Evolutionary conservation across 2,888 invertebrate genomes (phyloP).

Genomic region (Xiphydria camelus): DNA sequence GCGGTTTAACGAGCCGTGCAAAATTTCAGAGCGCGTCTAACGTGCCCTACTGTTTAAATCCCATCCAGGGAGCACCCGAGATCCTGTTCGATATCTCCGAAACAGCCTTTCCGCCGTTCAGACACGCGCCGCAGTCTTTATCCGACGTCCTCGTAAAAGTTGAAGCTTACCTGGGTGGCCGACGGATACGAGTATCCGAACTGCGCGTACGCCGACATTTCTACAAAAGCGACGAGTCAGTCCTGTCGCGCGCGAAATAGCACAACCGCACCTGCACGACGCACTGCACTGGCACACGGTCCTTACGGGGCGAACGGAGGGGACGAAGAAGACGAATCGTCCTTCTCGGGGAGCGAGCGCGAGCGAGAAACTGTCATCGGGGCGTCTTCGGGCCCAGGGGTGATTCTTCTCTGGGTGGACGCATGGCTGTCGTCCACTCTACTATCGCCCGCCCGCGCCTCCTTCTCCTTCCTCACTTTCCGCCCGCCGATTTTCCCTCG

Average conservation of each 20-base stretch:
- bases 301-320: neutral
- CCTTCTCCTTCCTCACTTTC: neutral
- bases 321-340: neutral
- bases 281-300: constrained; percentile 34
- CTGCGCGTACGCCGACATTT: constrained; percentile 84
- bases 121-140: too few relatives aligned
- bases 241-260: constrained; percentile 14
- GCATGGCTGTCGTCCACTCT: neutral
- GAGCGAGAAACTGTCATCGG: constrained; percentile 32
- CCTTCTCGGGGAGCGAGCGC: constrained; percentile 16
- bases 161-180: constrained; percentile 85
- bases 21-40: too few relatives aligned
- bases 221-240: constrained; percentile 24
- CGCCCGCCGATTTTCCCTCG: too few relatives aligned
- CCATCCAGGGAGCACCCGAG: too few relatives aligned
- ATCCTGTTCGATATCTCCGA: too few relatives aligned
- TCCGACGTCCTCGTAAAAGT: too few relatives aligned
- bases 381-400: constrained; percentile 22
- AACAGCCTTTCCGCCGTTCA: too few relatives aligned
- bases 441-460: neutral
- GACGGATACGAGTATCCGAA: constrained; percentile 92
- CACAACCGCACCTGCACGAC: constrained; percentile 38
- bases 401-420: neutral
- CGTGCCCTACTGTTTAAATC: too few relatives aligned
- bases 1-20: too few relatives aligned